Conservation (phyloP, 1,140 invertebrate genomes). For the Venturia canescens region DNA sequence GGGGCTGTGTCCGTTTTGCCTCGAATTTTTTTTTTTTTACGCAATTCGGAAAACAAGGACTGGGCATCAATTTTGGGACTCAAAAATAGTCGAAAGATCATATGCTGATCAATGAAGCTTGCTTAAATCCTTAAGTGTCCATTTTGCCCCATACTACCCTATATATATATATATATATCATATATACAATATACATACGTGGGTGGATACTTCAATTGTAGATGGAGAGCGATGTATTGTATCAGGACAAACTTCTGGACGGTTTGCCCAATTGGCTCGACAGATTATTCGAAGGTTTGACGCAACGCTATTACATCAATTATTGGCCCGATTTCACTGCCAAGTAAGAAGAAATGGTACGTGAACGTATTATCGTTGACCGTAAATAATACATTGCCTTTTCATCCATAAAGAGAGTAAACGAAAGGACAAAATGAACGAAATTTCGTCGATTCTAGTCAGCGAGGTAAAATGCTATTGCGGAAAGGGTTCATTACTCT, state of each 20-base stretch:
- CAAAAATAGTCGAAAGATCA: no score
- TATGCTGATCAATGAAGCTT: no score
- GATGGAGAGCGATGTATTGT: constrained; percentile 69
- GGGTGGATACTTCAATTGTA: constrained; percentile 51
- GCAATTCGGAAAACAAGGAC: no score
- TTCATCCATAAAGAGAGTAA: constrained; percentile 5
- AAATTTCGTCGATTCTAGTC: constrained; percentile 53
- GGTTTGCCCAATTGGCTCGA: constrained; percentile 98
- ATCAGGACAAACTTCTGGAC: constrained; percentile 89
- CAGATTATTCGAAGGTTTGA: constrained; percentile 95
- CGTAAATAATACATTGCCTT: constrained; percentile 43
- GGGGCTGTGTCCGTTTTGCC: no score
- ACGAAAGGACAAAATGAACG: constrained; percentile 31
- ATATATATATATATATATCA: no score
- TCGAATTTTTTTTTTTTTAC: no score
- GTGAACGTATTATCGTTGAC: constrained; percentile 16
- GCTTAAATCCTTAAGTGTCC: no score
- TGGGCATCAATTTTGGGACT: no score
- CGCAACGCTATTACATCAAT: constrained; percentile 95
- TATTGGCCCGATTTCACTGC: constrained; percentile 96
- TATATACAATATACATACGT: no score
- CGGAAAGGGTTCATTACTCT: constrained; percentile 25
- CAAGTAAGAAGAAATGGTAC: constrained; percentile 74
- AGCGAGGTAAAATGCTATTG: constrained; percentile 46
- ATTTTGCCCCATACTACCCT: no score